Base-by-base conservation (phyloP, 2,113 vertebrate species). In the Tachuris rubrigastra region DNA sequence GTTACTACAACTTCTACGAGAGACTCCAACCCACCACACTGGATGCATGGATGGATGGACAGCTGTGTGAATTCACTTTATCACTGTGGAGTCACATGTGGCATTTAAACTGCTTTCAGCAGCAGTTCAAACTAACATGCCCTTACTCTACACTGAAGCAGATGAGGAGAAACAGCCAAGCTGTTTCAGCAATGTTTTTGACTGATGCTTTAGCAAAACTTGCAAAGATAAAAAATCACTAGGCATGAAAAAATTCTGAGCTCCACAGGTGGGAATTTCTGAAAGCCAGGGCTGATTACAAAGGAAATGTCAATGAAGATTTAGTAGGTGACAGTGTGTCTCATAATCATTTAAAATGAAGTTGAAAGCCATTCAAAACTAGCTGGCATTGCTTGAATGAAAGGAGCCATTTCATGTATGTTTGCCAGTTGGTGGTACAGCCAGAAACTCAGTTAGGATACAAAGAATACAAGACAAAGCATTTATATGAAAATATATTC, bases 361-460 rank as follows among this genome's bases (percentile, higher is more conserved):
- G n/a, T 15, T 79, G 69, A 93, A 96, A 87, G 55, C 41, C 67
- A 85, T 94, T 88, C 75, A 95, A 88, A 93, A 65, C 31, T 33
- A 58, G 31, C 31, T 83, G 63, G 53, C 53, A 80, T 37, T 39
- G 25, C 79, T 66, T 88, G 71, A 92, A 31, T 76, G 28, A 66
- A 91, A 87, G 58, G 65, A 91, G 22, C 5, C 20, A 37, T 73
- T 87, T 80, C 18, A 42, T 33, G 31, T 76, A 31, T 4, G 25
- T 49, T 46, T 65, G 62, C 10, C 42, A 37, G 39, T 24, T 83
- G 82, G 92, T 73, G 62, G 41, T 83, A 47, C 58, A 80, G 25
- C 73, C 49, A 90, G 50, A 92, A 83, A 74, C n/a, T 80, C 73
- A 63, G 56, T 86, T 63, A 92, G 67, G 92, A 94, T 72, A 41